phyloP scores from a whole-genome alignment of 2,113 vertebrate species.

The Elaphurus davidianus region DNA sequence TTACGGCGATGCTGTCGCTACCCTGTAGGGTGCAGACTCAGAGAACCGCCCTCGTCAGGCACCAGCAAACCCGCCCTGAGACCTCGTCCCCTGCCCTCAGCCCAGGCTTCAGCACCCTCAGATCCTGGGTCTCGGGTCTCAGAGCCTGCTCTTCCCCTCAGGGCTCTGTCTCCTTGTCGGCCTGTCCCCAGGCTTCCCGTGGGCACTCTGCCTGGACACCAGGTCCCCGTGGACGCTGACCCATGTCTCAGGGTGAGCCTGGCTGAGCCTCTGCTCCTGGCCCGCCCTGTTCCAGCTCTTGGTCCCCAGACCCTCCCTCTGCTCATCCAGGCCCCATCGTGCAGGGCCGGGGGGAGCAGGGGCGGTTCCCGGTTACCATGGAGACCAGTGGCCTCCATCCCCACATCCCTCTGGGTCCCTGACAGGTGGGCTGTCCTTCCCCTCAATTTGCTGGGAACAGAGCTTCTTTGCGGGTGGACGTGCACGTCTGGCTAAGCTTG shows the following conservation, averaged over 20 bases:
- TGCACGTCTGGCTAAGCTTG: no score
- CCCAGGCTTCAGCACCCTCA: not conserved
- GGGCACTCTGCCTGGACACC: fast-evolving
- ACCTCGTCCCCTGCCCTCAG: not conserved
- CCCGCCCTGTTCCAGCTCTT: fast-evolving
- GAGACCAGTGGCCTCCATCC: no score
- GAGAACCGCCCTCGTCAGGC: not conserved
- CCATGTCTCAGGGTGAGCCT: not conserved
- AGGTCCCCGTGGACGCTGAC: fast-evolving
- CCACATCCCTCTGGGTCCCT: not conserved
- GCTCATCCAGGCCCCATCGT: fast-evolving
- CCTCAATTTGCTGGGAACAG: not conserved
- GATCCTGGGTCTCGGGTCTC: not conserved
- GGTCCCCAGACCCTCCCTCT: fast-evolving
- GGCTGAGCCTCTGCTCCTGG: no score
- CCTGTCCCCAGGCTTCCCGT: not conserved
- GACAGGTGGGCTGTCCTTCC: not conserved
- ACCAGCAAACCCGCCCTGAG: not conserved
- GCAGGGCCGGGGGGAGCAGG: not conserved
- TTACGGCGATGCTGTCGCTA: fast-evolving
- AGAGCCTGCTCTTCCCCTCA: not conserved
- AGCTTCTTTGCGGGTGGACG: fast-evolving
- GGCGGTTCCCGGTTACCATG: not conserved
- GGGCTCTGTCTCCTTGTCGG: fast-evolving
- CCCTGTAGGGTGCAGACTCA: not conserved